These are phyloP conservation scores for Mionectes macconnelli DNA, from an alignment of 2,113 vertebrate species.

Conservation along the genomic window DNA sequence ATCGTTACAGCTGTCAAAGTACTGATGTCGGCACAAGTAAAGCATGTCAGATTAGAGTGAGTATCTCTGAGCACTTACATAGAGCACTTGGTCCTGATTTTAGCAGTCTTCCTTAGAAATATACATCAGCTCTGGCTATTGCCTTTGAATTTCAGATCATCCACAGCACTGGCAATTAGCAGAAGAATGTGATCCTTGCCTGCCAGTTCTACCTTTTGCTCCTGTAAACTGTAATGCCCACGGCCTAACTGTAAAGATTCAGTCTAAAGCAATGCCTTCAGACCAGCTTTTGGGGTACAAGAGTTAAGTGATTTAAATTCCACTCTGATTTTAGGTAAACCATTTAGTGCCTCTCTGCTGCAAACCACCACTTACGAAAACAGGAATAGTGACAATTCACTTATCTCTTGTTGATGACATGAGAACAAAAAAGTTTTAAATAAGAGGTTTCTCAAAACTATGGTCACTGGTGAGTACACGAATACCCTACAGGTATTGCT, in stretches of 20 bases:
- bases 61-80: background rate
- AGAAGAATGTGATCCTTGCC: background rate
- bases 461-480: accelerated
- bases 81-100: background rate
- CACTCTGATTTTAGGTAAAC: background rate
- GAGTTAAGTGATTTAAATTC: background rate
- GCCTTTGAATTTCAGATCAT: background rate
- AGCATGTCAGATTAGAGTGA: background rate
- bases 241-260: background rate
- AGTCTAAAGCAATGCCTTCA: background rate
- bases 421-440: background rate
- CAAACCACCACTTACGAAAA: background rate
- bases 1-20: background rate
- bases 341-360: background rate
- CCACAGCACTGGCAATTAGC: background rate
- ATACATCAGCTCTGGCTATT: background rate
- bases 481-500: background rate
- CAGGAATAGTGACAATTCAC: background rate
- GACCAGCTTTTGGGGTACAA: background rate
- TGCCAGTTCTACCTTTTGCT: background rate
- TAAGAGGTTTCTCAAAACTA: background rate
- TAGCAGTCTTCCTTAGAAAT: background rate
- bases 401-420: background rate
- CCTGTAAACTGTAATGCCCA: background rate
- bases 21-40: background rate